phyloP scores from a whole-genome alignment of 2,797 vertebrate genomes.

The Emydoidea blandingii region DNA sequence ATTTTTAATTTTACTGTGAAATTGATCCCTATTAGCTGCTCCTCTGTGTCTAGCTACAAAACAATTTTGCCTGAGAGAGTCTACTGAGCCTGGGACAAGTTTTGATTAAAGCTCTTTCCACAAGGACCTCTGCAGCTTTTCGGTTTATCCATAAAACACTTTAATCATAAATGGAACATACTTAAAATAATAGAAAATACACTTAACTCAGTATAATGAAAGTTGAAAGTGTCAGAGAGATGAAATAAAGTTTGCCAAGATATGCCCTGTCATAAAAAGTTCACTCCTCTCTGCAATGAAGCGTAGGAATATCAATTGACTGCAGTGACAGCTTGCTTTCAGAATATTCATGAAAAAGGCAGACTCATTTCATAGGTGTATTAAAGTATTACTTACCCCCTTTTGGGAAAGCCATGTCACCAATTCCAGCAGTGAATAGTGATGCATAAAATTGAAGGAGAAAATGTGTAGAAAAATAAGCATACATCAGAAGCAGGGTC shows the following conservation, averaged over 20 bases:
- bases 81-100: constrained; percentile 47
- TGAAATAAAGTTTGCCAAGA: constrained; percentile 83
- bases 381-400: constrained; percentile 95
- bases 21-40: background rate
- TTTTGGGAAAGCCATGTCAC: constrained; percentile 90
- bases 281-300: constrained; percentile 79
- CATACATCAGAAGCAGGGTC: constrained; percentile 98
- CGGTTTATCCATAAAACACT: constrained; percentile 55
- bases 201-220: constrained; percentile 69
- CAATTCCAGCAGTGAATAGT: constrained; percentile 88
- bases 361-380: constrained; percentile 96
- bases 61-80: constrained; percentile 6
- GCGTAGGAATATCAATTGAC: constrained; percentile 90
- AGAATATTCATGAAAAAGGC: constrained; percentile 95
- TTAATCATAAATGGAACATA: constrained; percentile 54
- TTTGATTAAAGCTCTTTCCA: constrained; percentile 37
- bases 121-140: constrained; percentile 51
- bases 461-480: constrained; percentile 97
- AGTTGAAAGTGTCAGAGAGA: constrained; percentile 64
- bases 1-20: constrained; percentile 55
- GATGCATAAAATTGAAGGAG: constrained; percentile 95
- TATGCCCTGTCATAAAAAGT: constrained; percentile 78
- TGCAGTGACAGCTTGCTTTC: constrained; percentile 93
- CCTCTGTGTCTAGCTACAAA: background rate
- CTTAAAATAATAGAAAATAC: constrained; percentile 80